Percentiles rank a stretch among this genome's conserved stretches.
These are phyloP conservation scores for Aleadryas rufinucha DNA, from an alignment of 2,113 vertebrate species.

Conservation along the genomic window DNA sequence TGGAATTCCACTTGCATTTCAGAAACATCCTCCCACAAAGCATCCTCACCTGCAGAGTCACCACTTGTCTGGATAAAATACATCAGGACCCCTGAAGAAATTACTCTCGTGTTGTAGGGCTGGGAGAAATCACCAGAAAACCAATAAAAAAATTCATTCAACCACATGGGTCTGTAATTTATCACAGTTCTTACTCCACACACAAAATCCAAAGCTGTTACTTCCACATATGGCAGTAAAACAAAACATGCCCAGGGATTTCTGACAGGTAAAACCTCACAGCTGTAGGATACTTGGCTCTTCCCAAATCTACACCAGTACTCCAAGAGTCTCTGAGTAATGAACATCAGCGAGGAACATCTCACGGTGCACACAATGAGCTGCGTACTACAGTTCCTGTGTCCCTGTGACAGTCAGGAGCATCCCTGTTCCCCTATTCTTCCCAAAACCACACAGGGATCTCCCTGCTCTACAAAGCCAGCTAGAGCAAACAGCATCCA, in stretches of 20 bases:
- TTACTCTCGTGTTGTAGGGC: rapidly evolving
- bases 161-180: neutral
- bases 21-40: neutral
- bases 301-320: neutral
- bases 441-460: neutral
- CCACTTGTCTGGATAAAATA: neutral
- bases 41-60: neutral
- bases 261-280: neutral
- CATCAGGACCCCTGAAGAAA: neutral
- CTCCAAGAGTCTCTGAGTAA: neutral
- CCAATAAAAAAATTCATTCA: neutral
- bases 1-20: neutral
- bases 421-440: neutral
- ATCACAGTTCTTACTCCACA: neutral
- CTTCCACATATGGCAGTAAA: neutral
- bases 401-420: neutral
- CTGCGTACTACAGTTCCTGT: rapidly evolving
- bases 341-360: neutral
- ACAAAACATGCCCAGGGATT: neutral
- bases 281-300: neutral
- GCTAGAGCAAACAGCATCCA: neutral
- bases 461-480: neutral
- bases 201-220: neutral
- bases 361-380: neutral
- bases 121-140: neutral